Evolutionary conservation across 2,888 invertebrate genomes (phyloP), one percentile per base, ranked within the genome.

Genomic region (Lycaena phlaeas): DNA sequence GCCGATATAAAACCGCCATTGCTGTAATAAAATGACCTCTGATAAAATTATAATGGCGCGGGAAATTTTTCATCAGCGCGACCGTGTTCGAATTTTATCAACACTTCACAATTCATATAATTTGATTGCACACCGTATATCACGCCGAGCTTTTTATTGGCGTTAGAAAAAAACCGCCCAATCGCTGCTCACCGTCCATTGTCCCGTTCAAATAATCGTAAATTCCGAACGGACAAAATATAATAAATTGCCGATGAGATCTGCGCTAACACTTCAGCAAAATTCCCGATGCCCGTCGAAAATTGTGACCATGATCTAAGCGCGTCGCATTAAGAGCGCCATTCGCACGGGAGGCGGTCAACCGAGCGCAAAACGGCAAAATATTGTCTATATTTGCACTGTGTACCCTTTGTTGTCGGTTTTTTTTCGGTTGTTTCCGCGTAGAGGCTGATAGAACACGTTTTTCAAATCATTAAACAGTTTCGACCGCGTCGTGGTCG

Each of bases 391-490:
- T 82, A 81, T 82, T 82, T 82, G 78, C 79, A 67, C 68, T 70
- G 59, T 61, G 70, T 71, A 79, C 78, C 81, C 79, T 78, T 76
- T 76, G 76, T 74, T 77, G 78, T 71, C 69, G 71, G 72, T 77
- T 81, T 84, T n/a, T 62, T 82, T 81, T 77, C 79, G 78, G 76
- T 78, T 78, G 81, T 78, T 78, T 72, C 82, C 75, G 74, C 68
- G 72, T 72, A 77, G 75, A 81, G 72, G 76, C 81, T 81, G 84
- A 84, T 84, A 84, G 81, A 84, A 84, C 84, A 84, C 84, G 84
- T 84, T 84, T 81, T 84, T 82, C 84, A 81, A 84, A 84, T 84
- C 84, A 81, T 84, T 84, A 84, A 84, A 81, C 84, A 78, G 84
- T 82, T 81, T 78, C 72, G 75, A 74, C 72, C 78, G 72, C 51